phyloP scores from a whole-genome alignment of 2,113 vertebrate species.

The Pyxicephalus adspersus region DNA sequence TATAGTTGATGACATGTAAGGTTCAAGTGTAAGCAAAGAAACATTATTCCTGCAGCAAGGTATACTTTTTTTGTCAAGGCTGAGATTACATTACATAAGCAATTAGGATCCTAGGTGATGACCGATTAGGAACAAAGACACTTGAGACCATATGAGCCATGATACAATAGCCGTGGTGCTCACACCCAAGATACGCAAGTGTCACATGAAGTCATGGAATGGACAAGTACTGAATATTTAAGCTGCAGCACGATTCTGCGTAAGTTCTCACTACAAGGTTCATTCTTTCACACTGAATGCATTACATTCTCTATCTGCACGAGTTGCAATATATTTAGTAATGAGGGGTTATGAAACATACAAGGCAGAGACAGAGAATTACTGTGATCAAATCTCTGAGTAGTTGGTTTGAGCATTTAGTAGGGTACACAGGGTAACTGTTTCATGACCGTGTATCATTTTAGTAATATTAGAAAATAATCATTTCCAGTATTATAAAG shows the following conservation, averaged over 20 bases:
- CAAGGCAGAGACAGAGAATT: no score
- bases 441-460: background rate
- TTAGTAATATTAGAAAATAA: no score
- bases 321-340: no score
- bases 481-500: no score
- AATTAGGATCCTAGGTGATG: conserved; percentile 16
- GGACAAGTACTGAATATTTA: no score
- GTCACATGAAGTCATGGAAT: background rate
- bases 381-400: background rate
- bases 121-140: conserved; percentile 11
- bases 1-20: background rate
- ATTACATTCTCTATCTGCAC: no score
- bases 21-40: background rate
- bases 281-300: no score
- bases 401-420: background rate
- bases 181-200: background rate
- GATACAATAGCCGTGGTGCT: conserved; percentile 19
- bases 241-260: no score
- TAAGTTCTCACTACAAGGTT: no score
- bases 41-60: background rate
- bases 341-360: no score
- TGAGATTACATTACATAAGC: conserved; percentile 20
- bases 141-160: background rate
- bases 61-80: conserved; percentile 3
- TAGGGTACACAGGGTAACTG: background rate